Conservation (phyloP, 2,888 invertebrate species). For the Brachypalpus laphriformis region DNA sequence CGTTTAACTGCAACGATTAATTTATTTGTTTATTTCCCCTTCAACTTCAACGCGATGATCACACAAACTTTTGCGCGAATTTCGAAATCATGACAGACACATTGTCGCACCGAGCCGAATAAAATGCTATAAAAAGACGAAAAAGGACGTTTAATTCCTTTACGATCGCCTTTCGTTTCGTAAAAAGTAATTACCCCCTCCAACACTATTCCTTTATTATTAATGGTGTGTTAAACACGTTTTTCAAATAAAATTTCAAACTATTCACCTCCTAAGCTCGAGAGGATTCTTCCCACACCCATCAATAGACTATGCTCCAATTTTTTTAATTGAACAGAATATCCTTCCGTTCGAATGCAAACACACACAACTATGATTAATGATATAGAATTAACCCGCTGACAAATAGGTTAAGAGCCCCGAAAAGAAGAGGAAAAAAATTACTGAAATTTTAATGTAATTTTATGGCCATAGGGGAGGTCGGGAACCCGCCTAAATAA, state of each 20-base stretch:
- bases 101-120: neutral
- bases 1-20: neutral
- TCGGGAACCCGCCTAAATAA: conserved; percentile 34
- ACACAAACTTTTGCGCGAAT: neutral
- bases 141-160: neutral
- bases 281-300: neutral
- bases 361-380: conserved; percentile 43
- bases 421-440: neutral
- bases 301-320: neutral
- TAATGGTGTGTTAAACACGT: neutral
- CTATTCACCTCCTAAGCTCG: neutral
- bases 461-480: conserved; percentile 29
- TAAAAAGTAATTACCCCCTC: neutral
- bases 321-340: neutral
- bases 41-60: neutral
- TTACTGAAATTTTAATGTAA: conserved; percentile 31
- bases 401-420: conserved; percentile 51
- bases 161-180: neutral
- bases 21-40: neutral
- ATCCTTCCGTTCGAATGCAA: conserved; percentile 1
- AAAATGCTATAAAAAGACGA: neutral
- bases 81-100: neutral
- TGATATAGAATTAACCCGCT: conserved; percentile 54
- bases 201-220: neutral
- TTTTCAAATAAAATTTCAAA: neutral